Evolutionary conservation across 2,888 invertebrate species (phyloP).

Genomic region (Acanthosepion pharaonis): DNA sequence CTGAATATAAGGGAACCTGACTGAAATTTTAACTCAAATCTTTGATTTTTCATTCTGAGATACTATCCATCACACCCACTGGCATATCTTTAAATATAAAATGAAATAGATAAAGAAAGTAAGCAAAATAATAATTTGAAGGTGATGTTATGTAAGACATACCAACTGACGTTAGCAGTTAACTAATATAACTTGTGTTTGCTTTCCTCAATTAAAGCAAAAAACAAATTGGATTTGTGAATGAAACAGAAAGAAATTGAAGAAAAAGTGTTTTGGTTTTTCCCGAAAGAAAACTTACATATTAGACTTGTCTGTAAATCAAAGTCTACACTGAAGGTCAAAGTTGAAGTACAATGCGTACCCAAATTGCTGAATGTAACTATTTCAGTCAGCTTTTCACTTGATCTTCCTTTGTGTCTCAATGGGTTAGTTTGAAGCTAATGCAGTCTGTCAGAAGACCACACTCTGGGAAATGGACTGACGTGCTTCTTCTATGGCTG

Average conservation of each 20-base stretch:
- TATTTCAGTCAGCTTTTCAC: background rate
- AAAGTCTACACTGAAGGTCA: background rate
- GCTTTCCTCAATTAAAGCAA: background rate
- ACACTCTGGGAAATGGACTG: background rate
- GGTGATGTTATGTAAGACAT: background rate
- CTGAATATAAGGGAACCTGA: no score
- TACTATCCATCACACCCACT: no score
- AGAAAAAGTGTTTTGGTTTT: background rate
- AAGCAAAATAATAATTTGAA: background rate
- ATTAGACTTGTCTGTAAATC: background rate
- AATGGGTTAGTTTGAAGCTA: conserved; percentile 11
- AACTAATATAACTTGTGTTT: background rate
- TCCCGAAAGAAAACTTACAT: background rate
- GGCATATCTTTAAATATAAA: no score
- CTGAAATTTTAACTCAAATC: no score
- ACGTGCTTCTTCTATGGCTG: background rate
- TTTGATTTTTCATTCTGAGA: no score
- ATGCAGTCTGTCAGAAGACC: background rate
- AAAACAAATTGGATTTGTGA: background rate
- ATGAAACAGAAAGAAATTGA: background rate
- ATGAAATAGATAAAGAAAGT: no score
- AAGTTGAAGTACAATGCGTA: background rate
- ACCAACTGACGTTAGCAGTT: background rate
- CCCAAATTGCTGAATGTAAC: background rate
- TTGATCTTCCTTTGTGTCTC: background rate